Base-by-base conservation (phyloP, 2,888 invertebrate species). In the Heliconius erato region DNA sequence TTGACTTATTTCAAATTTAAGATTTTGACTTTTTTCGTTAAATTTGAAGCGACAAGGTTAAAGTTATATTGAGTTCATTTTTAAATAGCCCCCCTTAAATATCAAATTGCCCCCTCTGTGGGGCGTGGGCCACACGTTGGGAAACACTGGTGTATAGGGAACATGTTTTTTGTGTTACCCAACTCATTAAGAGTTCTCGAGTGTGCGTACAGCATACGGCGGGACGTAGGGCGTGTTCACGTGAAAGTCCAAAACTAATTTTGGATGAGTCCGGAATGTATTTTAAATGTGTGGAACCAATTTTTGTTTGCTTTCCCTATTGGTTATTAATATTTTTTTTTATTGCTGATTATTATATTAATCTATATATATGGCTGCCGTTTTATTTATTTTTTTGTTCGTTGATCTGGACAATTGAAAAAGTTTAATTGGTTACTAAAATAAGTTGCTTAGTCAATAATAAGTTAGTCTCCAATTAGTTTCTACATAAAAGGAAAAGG, bases 111-210 rank as follows among this genome's bases (percentile, higher is more conserved):
- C 32, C 32, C 32, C 32, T n/a, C 32, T 3, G 32, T 32, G 32
- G 32, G 32, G 32, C 32, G 32, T 32, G 32, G 32, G 32, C 32
- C 32, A 32, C 32, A 32, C 32, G 32, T 32, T 32, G 32, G 32
- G 32, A 32, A 32, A 32, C 32, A 32, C 3, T 32, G 32, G 32
- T 32, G 32, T 92, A 88, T 92, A 90, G 85, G 92, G 92, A 94
- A 94, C 93, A 93, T 90, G 91, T 94, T 95, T 95, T 95, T 96
- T 95, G 94, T 93, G 91, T 88, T 88, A 91, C 91, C 86, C 90
- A 93, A 93, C 94, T 95, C 94, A 94, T 94, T 96, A 95, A 94
- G 91, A 90, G 90, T 87, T 88, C 86, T 87, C 88, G 89, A 89
- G 89, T 88, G 87, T 87, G 91, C 94, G 95, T 89, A 94, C 94